Base-by-base conservation (phyloP, 2,113 vertebrate species). In the Gadus macrocephalus region DNA sequence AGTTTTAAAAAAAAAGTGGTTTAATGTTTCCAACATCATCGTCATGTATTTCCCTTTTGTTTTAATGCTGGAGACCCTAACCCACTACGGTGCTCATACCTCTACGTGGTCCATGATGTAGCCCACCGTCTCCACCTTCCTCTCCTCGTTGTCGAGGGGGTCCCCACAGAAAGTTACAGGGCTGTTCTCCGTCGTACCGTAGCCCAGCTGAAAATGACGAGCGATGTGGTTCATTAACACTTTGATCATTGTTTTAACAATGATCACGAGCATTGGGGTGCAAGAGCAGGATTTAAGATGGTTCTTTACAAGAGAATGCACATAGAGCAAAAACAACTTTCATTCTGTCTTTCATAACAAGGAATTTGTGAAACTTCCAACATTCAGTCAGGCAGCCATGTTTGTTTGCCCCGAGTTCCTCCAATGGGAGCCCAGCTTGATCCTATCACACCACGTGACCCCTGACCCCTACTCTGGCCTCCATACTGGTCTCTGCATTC, bases 171-270 rank as follows among this genome's bases (percentile, higher is more conserved):
- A 98, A 1, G 96, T 95, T 72, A 96, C 94, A 0, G 96, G 97
- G 66, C 97, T 98, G 89, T 96, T 98, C 86, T 99, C 97, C 0
- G 97, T 99, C 74, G 95, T 95, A 58, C 97, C 97, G 5, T 98
- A 99, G 49, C 42, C 94, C 70, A 94, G 80, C 97, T 99, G 85
- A 68, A 69, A 82, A 53, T 71, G 12, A 79, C 9, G 42, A 49
- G 42, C 42, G 42, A 12, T 49, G 12, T 2, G 42, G 42, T 49
- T 49, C 7, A 49, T 49, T 49, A 49, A 49, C 42, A 49, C 1
- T 12, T 49, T 49, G 42, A 49, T 42, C 38, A 42, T 8, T 42
- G 38, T 42, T 8, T 8, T 42, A 25, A 25, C 25, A 25, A 20
- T 20, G 20, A 20, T 35, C 31, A 35, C 4, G 31, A 35, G 31